phyloP scores from a whole-genome alignment of 2,113 vertebrate species.

The Mormyrus lacerda region DNA sequence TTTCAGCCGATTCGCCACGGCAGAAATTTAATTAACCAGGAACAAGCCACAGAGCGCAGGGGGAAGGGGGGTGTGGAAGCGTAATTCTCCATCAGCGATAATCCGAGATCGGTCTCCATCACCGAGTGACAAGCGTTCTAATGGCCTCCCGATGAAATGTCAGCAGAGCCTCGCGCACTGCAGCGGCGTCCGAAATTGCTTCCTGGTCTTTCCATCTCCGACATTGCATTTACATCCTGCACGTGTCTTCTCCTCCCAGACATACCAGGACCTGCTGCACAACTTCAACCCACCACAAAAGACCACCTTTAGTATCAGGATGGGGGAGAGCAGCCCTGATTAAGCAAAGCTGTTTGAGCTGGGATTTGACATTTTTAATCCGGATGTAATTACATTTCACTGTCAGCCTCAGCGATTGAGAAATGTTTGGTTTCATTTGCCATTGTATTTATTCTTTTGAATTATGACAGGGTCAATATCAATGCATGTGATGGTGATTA shows the following conservation, averaged over 20 bases:
- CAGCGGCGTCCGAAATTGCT: constrained; percentile 5
- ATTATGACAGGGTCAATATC: not conserved
- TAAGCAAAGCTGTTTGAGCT: constrained; percentile 19
- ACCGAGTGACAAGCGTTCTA: constrained; percentile 47
- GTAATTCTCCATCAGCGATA: constrained; percentile 56
- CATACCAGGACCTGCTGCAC: not conserved
- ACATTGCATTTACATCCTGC: constrained; percentile 16
- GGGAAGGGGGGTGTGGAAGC: constrained; percentile 20
- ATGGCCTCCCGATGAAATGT: constrained; percentile 49
- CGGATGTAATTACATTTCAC: constrained; percentile 26
- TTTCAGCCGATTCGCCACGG: constrained; percentile 48
- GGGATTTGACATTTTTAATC: constrained; percentile 27
- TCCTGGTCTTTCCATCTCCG: constrained; percentile 13
- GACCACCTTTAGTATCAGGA: constrained; percentile 9
- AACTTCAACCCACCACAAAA: constrained; percentile 8
- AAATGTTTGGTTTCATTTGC: constrained; percentile 15
- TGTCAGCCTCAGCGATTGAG: constrained; percentile 11
- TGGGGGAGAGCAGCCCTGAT: not conserved
- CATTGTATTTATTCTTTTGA: not conserved
- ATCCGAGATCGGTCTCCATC: constrained; percentile 41
- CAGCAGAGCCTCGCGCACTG: constrained; percentile 17
- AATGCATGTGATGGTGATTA: not conserved
- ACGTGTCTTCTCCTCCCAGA: not conserved
- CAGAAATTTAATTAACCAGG: constrained; percentile 59
- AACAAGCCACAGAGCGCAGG: constrained; percentile 22